phyloP scores from a whole-genome alignment of 2,888 invertebrate genomes.

The Thymelicus sylvestris region DNA sequence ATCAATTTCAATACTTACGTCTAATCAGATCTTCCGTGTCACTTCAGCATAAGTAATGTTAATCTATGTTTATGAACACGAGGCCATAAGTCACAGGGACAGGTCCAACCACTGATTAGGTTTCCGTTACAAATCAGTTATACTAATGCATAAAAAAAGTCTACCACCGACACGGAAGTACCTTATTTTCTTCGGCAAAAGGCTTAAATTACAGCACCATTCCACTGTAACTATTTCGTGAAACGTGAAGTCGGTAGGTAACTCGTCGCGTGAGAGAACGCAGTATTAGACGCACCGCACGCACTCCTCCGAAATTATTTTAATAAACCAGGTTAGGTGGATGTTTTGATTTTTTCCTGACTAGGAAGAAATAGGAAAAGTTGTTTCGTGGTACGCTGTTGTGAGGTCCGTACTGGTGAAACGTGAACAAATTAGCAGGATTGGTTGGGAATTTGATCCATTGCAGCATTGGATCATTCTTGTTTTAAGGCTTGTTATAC shows the following conservation, averaged over 20 bases:
- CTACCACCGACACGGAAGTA: not conserved
- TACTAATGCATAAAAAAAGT: constrained; percentile 22
- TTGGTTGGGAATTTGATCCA: too few species aligned
- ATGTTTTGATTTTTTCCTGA: constrained; percentile 63
- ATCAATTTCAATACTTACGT: constrained; percentile 41
- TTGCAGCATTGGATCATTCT: not conserved
- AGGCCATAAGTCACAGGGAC: constrained; percentile 68
- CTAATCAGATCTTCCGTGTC: constrained; percentile 65
- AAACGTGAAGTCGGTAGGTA: constrained; percentile 30
- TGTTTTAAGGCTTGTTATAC: not conserved
- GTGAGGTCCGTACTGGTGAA: too few species aligned
- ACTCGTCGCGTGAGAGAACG: constrained; percentile 66
- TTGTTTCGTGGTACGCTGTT: constrained; percentile 30
- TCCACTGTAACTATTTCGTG: constrained; percentile 21
- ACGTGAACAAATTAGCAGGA: too few species aligned
- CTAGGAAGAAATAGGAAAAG: constrained; percentile 44
- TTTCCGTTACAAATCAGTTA: constrained; percentile 48
- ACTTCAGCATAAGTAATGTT: constrained; percentile 59
- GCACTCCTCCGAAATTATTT: constrained; percentile 81
- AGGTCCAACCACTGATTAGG: constrained; percentile 73
- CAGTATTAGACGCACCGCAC: constrained; percentile 74
- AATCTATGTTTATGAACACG: constrained; percentile 68
- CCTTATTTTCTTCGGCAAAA: constrained; percentile 14
- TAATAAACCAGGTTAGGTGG: constrained; percentile 79
- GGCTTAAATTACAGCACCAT: constrained; percentile 15